phyloP scores from a whole-genome alignment of 2,113 vertebrate genomes.

The Anolis sagrei region DNA sequence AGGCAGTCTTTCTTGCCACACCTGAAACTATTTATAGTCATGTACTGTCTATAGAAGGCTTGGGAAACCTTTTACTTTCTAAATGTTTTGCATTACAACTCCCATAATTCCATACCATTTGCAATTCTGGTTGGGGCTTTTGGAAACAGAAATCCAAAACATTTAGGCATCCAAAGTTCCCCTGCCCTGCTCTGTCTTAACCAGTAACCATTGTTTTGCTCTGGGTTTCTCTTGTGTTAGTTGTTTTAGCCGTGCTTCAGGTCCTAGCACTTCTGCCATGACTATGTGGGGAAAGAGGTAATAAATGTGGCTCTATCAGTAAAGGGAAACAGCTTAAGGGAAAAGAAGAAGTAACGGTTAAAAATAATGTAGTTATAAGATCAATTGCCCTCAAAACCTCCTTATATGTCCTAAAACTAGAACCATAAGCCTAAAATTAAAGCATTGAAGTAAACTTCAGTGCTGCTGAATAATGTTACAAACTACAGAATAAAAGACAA shows the following conservation, averaged over 20 bases:
- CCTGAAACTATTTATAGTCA: neutral
- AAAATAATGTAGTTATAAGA: neutral
- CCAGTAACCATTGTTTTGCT: too few species aligned
- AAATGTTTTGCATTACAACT: too few species aligned
- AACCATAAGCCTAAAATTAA: neutral
- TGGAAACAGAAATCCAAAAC: neutral
- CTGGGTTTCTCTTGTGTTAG: too few species aligned
- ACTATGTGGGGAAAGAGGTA: neutral
- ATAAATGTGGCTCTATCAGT: neutral
- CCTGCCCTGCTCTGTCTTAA: too few species aligned
- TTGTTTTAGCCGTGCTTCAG: neutral
- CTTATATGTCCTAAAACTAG: neutral
- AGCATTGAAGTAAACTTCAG: neutral
- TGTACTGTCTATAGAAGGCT: too few species aligned
- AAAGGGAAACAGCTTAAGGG: neutral
- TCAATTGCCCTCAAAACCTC: neutral
- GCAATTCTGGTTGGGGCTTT: neutral
- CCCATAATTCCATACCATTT: neutral
- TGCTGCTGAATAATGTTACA: neutral
- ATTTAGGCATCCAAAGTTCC: too few species aligned
- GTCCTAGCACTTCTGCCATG: neutral
- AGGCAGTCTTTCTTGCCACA: neutral
- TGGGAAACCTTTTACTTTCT: neutral
- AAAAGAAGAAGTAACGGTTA: neutral
- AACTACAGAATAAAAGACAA: neutral